These are phyloP conservation scores for Solen grandis DNA, from an alignment of 1,140 invertebrate genomes.

Conservation along the genomic window DNA sequence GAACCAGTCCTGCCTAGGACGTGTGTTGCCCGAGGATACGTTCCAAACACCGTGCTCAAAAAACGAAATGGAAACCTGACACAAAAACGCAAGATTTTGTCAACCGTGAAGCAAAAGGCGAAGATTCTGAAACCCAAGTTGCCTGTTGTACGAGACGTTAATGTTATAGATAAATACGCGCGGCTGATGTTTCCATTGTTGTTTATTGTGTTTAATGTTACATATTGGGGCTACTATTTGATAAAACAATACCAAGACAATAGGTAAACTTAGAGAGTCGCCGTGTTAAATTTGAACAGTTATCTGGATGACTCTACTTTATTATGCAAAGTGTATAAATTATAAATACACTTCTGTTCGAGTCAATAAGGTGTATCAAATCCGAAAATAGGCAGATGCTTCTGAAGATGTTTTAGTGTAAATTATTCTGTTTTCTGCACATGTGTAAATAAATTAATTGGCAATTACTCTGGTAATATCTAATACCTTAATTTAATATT, in stretches of 20 bases:
- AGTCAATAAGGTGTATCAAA: no score
- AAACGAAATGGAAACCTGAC: slow-evolving; percentile 62
- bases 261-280: no score
- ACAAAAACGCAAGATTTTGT: slow-evolving; percentile 71
- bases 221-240: slow-evolving; percentile 96
- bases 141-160: slow-evolving; percentile 97
- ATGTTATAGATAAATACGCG: slow-evolving; percentile 98
- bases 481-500: no score
- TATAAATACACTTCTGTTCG: no score
- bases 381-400: no score
- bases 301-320: no score
- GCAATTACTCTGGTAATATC: no score
- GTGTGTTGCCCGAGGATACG: slow-evolving; percentile 63
- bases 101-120: slow-evolving; percentile 74
- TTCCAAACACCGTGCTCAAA: slow-evolving; percentile 65
- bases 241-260: slow-evolving; percentile 54
- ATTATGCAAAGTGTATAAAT: no score
- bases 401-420: no score
- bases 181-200: slow-evolving; percentile 96
- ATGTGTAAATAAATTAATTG: no score
- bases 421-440: no score
- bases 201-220: slow-evolving; percentile 95
- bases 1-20: slow-evolving; percentile 64
- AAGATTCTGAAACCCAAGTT: slow-evolving; percentile 82
- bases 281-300: no score